Base-by-base conservation (phyloP, 2,113 vertebrate species). In the Indicator indicator region DNA sequence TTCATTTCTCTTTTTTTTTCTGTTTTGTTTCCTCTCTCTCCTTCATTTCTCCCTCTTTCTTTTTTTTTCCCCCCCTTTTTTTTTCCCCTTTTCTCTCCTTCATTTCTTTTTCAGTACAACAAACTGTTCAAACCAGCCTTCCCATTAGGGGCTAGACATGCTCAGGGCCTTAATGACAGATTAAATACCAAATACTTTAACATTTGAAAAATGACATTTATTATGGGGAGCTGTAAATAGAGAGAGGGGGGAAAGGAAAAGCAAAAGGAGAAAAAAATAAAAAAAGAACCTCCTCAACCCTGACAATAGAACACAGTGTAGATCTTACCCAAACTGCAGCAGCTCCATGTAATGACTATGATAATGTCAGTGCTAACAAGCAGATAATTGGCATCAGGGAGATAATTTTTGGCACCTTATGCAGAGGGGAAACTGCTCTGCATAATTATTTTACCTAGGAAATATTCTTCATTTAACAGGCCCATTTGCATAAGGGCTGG, bases 361-460 rank as follows among this genome's bases (percentile, higher is more conserved):
- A 97, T 97, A 98, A 97, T 97, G 97, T 97, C 97, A 98, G 94
- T 91, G 90, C 97, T 98, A 97, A 98, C 97, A 98, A 98, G 97
- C 97, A 96, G 94, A 97, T 98, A 98, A 98, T 97, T 98, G 97
- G 98, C 97, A 98, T 97, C 50, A 59, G 97, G 95, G 97, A 98
- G 97, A 97, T 97, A 97, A 97, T 98, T 97, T 98, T 98, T 97
- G 96, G 96, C 97, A 97, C 97, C 97, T 97, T 98, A 97, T 96
- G 97, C 96, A 96, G 93, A 97, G 97, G 97, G 97, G 95, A 97
- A 97, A 96, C 95, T 87, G 84, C 78, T 96, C 95, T 97, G 97
- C 97, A 98, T 97, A 97, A 97, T 97, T 97, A 97, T 97, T 98
- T 97, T 96, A 97, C 97, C 97, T 96, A 94, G 96, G 97, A 97